Percentiles rank a stretch among this genome's conserved stretches.
Conservation (phyloP, 2,888 invertebrate genomes). For the Gryllus longicercus region DNA sequence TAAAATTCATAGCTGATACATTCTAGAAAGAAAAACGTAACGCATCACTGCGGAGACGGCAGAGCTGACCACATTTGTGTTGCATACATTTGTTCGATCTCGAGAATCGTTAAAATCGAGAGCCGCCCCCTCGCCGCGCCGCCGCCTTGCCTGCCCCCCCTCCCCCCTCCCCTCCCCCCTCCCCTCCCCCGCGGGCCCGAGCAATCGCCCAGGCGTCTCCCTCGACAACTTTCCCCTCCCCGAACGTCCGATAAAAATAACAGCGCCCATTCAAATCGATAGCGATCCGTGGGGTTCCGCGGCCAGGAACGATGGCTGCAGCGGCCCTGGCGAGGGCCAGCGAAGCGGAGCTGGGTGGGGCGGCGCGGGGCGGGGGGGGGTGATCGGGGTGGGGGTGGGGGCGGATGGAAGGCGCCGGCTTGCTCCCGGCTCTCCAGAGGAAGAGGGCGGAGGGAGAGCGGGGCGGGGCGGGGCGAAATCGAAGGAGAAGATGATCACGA, state of each 20-base stretch:
- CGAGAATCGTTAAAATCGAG: too few species aligned
- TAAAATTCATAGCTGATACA: too few species aligned
- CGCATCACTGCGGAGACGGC: too few species aligned
- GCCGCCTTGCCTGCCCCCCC: too few species aligned
- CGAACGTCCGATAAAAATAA: conserved; percentile 17
- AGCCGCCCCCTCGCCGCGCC: too few species aligned
- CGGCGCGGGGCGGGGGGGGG: background rate
- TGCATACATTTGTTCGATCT: too few species aligned
- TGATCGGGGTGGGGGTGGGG: background rate
- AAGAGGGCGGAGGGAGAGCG: background rate
- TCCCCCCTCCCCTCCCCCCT: too few species aligned
- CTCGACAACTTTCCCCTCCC: background rate
- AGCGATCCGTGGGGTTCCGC: background rate
- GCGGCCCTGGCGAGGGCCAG: background rate
- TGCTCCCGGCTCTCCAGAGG: background rate
- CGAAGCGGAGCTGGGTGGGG: background rate
- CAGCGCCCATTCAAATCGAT: conserved; percentile 9
- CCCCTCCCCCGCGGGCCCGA: background rate
- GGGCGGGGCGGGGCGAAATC: background rate
- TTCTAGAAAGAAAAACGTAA: too few species aligned
- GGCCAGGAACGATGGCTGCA: too few species aligned
- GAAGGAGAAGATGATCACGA: too few species aligned
- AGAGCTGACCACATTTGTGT: too few species aligned
- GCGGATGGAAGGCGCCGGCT: background rate
- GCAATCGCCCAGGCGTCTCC: background rate